A percentile compares a stretch with the other conserved stretches of the same genome.
phyloP scores from a whole-genome alignment of 1,140 invertebrate species.

The Drosophila lacteicornis region DNA sequence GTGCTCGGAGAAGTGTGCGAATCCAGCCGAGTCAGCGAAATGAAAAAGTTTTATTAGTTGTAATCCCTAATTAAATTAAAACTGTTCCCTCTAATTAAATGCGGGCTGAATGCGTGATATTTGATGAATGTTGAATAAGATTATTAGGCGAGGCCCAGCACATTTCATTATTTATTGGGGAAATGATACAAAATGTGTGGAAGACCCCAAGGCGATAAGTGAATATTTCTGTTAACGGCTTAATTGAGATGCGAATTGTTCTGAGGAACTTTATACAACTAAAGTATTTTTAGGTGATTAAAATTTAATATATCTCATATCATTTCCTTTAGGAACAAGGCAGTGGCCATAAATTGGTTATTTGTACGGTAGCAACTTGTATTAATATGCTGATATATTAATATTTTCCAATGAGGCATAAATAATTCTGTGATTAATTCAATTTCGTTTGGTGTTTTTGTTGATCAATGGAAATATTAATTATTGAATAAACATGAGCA shows the following conservation, averaged over 20 bases:
- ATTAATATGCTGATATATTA: constrained; percentile 27
- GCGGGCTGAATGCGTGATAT: constrained; percentile 39
- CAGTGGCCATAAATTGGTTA: constrained; percentile 27
- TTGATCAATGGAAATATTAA: constrained; percentile 10
- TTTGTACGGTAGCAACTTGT: constrained; percentile 16
- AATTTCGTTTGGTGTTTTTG: background rate
- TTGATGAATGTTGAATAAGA: constrained; percentile 49
- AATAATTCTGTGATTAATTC: constrained; percentile 22
- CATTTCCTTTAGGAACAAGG: background rate
- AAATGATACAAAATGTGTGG: background rate
- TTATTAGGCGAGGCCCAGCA: constrained; percentile 24
- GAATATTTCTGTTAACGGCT: background rate
- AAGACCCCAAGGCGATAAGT: background rate
- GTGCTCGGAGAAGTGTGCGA: constrained; percentile 28
- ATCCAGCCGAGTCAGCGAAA: constrained; percentile 54
- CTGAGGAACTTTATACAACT: too few species aligned
- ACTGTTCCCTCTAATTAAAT: constrained; percentile 65
- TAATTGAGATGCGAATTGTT: background rate
- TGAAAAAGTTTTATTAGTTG: constrained; percentile 75
- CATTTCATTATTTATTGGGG: constrained; percentile 13
- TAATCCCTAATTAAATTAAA: constrained; percentile 79
- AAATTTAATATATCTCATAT: background rate
- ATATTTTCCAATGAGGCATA: constrained; percentile 15
- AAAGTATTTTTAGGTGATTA: background rate
- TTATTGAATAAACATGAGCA: constrained; percentile 1